These are phyloP conservation scores for Heptranchias perlo DNA, from an alignment of 2,113 vertebrate species.

Conservation along the genomic window DNA sequence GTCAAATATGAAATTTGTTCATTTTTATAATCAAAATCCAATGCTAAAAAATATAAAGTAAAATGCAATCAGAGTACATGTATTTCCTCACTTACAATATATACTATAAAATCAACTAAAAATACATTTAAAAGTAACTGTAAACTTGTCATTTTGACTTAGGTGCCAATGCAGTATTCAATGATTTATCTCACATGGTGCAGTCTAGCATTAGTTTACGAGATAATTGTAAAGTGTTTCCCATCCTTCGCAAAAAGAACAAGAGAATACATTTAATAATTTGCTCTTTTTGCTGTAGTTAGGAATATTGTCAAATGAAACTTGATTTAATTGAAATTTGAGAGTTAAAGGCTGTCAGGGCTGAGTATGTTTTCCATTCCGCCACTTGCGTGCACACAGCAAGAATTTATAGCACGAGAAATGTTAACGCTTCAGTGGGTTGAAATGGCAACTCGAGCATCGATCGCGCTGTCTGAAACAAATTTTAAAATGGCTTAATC, in stretches of 20 bases:
- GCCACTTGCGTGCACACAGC: conserved; percentile 45
- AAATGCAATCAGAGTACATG: neutral
- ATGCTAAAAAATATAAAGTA: neutral
- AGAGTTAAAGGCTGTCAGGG: conserved; percentile 15
- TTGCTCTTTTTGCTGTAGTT: neutral
- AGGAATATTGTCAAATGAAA: conserved; percentile 10
- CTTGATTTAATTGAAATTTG: conserved; percentile 16
- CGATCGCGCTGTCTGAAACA: conserved; percentile 43
- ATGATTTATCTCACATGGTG: neutral
- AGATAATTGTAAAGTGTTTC: neutral
- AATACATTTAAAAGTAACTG: neutral
- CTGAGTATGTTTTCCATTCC: neutral
- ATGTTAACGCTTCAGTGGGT: conserved; percentile 45
- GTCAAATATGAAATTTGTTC: neutral
- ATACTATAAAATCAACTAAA: neutral
- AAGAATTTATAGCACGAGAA: conserved; percentile 40
- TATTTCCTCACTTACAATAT: neutral
- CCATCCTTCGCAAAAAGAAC: neutral
- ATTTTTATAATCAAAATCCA: neutral
- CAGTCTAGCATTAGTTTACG: neutral
- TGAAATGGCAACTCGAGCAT: conserved; percentile 38
- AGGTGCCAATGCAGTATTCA: neutral
- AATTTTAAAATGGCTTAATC: neutral
- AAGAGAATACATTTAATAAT: neutral
- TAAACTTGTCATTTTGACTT: neutral